Percentiles rank a stretch among this genome's conserved stretches.
These are phyloP conservation scores for Elaeidobius kamerunicus DNA, from an alignment of 2,888 invertebrate genomes.

Conservation along the genomic window DNA sequence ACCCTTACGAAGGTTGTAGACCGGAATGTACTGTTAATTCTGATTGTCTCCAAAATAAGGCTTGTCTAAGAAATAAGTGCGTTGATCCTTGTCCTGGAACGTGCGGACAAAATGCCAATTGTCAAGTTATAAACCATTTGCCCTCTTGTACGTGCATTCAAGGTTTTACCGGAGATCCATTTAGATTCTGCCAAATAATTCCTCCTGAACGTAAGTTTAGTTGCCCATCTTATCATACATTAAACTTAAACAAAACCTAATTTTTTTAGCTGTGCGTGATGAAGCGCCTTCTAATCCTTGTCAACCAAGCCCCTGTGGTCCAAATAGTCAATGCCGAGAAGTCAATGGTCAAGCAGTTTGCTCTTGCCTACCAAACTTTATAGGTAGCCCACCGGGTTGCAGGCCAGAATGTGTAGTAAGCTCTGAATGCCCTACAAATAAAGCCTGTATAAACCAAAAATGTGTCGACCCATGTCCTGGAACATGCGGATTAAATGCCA, in stretches of 20 bases:
- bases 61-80: slow-evolving; percentile 58
- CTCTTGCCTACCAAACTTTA: slow-evolving; percentile 63
- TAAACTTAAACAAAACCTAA: background rate
- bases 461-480: too few species aligned
- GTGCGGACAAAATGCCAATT: slow-evolving; percentile 66
- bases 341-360: slow-evolving; percentile 57
- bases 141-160: slow-evolving; percentile 52
- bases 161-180: slow-evolving; percentile 54
- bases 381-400: too few species aligned
- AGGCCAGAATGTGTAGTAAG: too few species aligned
- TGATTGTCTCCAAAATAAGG: slow-evolving; percentile 56
- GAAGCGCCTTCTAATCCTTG: slow-evolving; percentile 58
- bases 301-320: slow-evolving; percentile 68
- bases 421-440: too few species aligned
- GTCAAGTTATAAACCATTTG: slow-evolving; percentile 51
- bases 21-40: slow-evolving; percentile 57
- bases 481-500: too few species aligned
- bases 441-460: too few species aligned
- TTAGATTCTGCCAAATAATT: slow-evolving; percentile 41
- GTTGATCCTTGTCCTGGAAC: slow-evolving; percentile 58
- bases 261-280: slow-evolving; percentile 25
- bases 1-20: slow-evolving; percentile 59
- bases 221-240: background rate
- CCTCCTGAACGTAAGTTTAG: slow-evolving; percentile 56
- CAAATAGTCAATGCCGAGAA: slow-evolving; percentile 68